Evolutionary conservation across 2,113 vertebrate species (phyloP), one percentile per base, ranked within the genome.

Genomic region (Pimephales promelas): DNA sequence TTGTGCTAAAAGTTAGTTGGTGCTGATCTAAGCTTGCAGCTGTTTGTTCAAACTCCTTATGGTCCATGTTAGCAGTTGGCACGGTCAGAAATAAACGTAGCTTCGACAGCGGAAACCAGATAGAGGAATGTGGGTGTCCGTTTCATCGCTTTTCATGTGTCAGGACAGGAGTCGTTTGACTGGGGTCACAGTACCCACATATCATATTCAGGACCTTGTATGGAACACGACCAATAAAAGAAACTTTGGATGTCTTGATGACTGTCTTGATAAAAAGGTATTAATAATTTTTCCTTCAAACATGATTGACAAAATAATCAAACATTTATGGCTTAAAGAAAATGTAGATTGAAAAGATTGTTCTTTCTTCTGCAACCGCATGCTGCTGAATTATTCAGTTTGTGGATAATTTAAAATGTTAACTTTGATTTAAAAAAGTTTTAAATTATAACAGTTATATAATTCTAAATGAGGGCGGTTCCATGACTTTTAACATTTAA

Each of bases 11-110:
- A n/a, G n/a, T 54, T 6, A 24, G 31, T 28, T 66, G 18, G 13
- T 36, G 47, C 64, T 54, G 62, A 70, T 11, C 13, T 81, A 81
- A 81, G 79, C 28, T 54, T 26, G 64, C 79, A 81, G 79, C 79
- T 81, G 79, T 70, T 70, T 70, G 7, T 36, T 24, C 11, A 3
- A 10, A 64, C 79, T 59, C 13, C 4, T 61, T 57, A 77, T 36
- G 28, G 28, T 62, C 8, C 6, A 59, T 78, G 78, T n/a, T n/a
- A 36, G 11, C 62, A 81, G 45, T 24, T 70, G 47, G 22, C 20
- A 24, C 14, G 45, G 10, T 70, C 13, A 9, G 62, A 81, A 81
- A 81, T 81, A 81, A 81, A 81, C 54, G 61, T 70, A 3, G 79
- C 62, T 31, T 64, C 70, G 62, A 70, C 62, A 81, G 62, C 64